Base-by-base conservation (phyloP, 2,797 vertebrate genomes). In the Anas capensis region DNA sequence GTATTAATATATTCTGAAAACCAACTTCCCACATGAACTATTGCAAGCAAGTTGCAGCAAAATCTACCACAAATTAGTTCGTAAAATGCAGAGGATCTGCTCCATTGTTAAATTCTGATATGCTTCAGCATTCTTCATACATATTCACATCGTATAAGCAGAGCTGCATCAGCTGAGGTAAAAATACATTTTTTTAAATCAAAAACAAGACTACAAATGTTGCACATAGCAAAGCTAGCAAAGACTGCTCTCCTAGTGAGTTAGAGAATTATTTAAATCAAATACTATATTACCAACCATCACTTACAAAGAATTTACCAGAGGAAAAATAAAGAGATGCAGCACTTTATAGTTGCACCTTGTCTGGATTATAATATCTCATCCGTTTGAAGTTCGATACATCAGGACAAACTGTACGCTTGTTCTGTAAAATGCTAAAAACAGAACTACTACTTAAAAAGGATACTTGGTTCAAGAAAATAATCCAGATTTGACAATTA, bases 1-100 rank as follows among this genome's bases (percentile, higher is more conserved):
- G 14, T 80, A 92, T 93, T 90, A 69, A 79, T 76, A 84, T 62
- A 97, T 73, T 79, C 81, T 24, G 21, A 71, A 85, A 76, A 94
- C 44, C 42, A 79, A 66, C 54, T 91, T 90, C 23, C 77, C 33
- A 80, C 2, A 0, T 60, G 26, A 84, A 85, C 33, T 68, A 77
- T 1, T 49, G 40, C 51, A 73, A 86, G 57, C 12, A 85, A 86
- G 26, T n/a, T 70, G 51, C 77, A 53, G 68, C 31, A 87, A 80
- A 78, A 84, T 36, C 53, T 49, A 79, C 54, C 40, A 66, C 19
- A 46, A 85, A 78, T 75, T 64, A 85, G 60, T 46, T 15, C 2
- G 20, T 34, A 78, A 85, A 95, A 90, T 14, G 26, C 76, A 83
- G 61, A 82, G 29, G 56, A 91, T 65, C 48, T 73, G 44, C 40